Evolutionary conservation across 2,888 invertebrate genomes (phyloP), one percentile per base, ranked within the genome.

Genomic region (Apoderus coryli): DNA sequence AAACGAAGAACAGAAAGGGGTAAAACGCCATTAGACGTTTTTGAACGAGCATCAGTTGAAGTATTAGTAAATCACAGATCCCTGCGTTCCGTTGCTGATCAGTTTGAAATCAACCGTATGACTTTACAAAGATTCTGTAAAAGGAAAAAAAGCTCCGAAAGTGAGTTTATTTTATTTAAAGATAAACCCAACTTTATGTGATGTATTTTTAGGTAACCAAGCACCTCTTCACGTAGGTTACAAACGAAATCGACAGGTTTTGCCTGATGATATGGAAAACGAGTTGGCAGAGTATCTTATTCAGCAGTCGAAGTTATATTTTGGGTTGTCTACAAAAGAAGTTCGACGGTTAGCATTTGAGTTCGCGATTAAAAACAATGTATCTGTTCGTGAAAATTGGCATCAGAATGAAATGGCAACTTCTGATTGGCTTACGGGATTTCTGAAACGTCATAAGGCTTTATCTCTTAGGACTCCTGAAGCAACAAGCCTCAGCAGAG

Each of bases 391-490:
- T 25, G 9, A 22, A 10, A 31, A 25, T 14, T 52, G 48, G 45
- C 15, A 23, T 15, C 29, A 31, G 25, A 34, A 39, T 19, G 22
- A 39, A 32, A 33, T 39, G 26, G 49, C 52, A 23, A 44, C 49
- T 5, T 29, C 33, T 14, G 48, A 52, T 27, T 50, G 49, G 52
- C 43, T 48, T 23, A 24, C 33, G 4, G 22, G 14, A 4, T 52
- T 50, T 35, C 29, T 50, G 13, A 46, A 45, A 30, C 27, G 16
- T 10, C 27, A 27, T 27, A 14, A 14, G 15, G n/a, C 4, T 3
- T n/a, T 27, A 27, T 27, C 16, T 3, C n/a, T 27, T 9, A 28
- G 50, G 13, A 37, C 48, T 19, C 30, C 36, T 10, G 23, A 15
- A 14, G 22, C 50, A 19, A 19, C 19, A 6, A 19, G 10, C 47